Conservation (phyloP, 2,888 invertebrate species). For the Ommatoiulus sabulosus region DNA sequence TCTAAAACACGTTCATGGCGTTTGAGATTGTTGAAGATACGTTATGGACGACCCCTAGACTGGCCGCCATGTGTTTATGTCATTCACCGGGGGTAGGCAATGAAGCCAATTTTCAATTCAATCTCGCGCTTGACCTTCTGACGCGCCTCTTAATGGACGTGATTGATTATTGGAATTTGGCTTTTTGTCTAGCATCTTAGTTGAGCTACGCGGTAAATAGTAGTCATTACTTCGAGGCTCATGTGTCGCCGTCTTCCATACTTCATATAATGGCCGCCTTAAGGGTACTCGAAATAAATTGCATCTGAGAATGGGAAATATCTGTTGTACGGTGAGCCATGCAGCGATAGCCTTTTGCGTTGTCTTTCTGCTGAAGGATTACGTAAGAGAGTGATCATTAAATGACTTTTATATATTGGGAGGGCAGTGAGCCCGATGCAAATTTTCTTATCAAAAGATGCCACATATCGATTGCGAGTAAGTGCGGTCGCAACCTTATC, state of each 20-base stretch:
- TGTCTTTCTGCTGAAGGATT: conserved; percentile 33
- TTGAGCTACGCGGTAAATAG: conserved; percentile 6
- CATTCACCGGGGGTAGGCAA: not conserved
- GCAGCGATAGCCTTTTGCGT: conserved; percentile 18
- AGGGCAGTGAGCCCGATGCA: conserved; percentile 37
- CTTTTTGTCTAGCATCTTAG: conserved; percentile 31
- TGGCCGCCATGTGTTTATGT: not conserved
- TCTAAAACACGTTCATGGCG: too few species aligned
- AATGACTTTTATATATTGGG: not conserved
- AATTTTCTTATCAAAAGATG: conserved; percentile 47
- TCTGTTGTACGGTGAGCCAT: not conserved
- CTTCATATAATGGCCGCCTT: conserved; percentile 29
- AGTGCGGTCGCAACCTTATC: conserved; percentile 45
- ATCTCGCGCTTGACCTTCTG: not conserved
- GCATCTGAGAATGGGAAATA: conserved; percentile 44
- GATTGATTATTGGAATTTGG: conserved; percentile 48
- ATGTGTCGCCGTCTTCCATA: conserved; percentile 4
- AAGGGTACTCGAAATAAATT: conserved; percentile 40
- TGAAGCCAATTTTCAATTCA: not conserved
- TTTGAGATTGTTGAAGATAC: too few species aligned
- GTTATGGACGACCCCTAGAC: not conserved
- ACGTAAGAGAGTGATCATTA: conserved; percentile 31
- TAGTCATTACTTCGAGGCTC: conserved; percentile 22
- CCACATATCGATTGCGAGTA: conserved; percentile 38
- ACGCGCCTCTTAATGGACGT: not conserved